Percentiles rank a stretch among this genome's conserved stretches.
These are phyloP conservation scores for Alexandromys oeconomus DNA, from an alignment of 2,797 vertebrate genomes.

Conservation along the genomic window DNA sequence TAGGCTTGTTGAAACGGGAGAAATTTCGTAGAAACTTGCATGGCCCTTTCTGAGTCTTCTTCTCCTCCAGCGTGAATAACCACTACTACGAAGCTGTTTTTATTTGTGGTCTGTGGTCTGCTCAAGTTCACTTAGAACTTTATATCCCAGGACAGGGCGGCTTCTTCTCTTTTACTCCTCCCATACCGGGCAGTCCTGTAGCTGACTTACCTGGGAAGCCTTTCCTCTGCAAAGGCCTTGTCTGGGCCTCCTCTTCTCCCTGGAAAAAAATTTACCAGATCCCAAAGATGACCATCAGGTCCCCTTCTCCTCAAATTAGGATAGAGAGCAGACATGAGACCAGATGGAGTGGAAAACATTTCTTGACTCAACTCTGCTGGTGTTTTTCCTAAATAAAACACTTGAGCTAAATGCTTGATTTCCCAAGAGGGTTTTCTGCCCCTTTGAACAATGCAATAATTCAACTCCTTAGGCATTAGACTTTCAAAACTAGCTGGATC, in stretches of 20 bases:
- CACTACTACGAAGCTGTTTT: background rate
- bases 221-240: background rate
- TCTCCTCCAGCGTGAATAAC: background rate
- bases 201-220: background rate
- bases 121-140: constrained; percentile 15
- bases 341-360: constrained; percentile 22
- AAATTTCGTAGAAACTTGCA: background rate
- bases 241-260: background rate
- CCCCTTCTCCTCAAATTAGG: background rate
- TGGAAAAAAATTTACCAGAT: background rate
- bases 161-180: background rate
- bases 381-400: constrained; percentile 69
- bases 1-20: constrained; percentile 3
- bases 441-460: constrained; percentile 67
- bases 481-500: constrained; percentile 38
- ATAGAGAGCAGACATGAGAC: background rate
- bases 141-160: background rate
- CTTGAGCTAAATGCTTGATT: constrained; percentile 44
- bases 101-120: background rate
- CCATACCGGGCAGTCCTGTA: background rate
- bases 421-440: constrained; percentile 56
- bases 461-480: constrained; percentile 50
- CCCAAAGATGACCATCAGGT: background rate
- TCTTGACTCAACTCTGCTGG: constrained; percentile 20
- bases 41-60: background rate